Percentiles rank a stretch among this genome's conserved stretches.
phyloP scores from a whole-genome alignment of 2,888 invertebrate species.

The Cyclophora punctaria region DNA sequence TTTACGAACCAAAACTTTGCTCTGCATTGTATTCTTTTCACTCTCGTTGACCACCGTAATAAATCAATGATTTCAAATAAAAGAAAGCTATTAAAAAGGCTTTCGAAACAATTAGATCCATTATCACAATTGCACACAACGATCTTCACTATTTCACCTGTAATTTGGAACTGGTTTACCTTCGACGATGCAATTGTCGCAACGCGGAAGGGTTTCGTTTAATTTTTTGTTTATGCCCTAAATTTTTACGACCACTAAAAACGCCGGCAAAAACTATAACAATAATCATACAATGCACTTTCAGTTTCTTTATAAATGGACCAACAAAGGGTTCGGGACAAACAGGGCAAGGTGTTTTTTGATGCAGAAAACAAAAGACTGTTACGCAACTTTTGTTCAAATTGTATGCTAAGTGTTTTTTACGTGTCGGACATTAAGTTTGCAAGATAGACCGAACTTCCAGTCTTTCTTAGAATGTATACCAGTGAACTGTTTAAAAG shows the following conservation, averaged over 20 bases:
- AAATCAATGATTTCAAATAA: constrained; percentile 64
- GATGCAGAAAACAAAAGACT: constrained; percentile 49
- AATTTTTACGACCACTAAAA: constrained; percentile 64
- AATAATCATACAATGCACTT: constrained; percentile 62
- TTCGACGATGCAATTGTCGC: constrained; percentile 40
- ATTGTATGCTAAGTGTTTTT: constrained; percentile 34
- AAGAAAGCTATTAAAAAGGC: constrained; percentile 63
- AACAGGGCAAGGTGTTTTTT: constrained; percentile 66
- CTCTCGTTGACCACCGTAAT: constrained; percentile 40
- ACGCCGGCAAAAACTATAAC: constrained; percentile 42
- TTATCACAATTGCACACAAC: constrained; percentile 55
- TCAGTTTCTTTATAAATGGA: constrained; percentile 71
- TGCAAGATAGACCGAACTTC: constrained; percentile 24
- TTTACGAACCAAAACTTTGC: constrained; percentile 31
- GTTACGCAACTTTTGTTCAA: constrained; percentile 53
- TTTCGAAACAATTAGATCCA: constrained; percentile 51
- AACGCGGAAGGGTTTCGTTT: constrained; percentile 60
- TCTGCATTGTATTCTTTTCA: constrained; percentile 32
- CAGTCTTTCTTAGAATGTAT: constrained; percentile 41
- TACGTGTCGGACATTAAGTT: constrained; percentile 19
- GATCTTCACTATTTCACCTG: constrained; percentile 71
- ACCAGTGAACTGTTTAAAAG: constrained; percentile 17
- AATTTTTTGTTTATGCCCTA: constrained; percentile 65
- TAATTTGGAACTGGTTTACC: constrained; percentile 62
- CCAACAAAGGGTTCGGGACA: constrained; percentile 34